These are phyloP conservation scores for Epinotia nisella DNA, from an alignment of 2,888 invertebrate species.

Conservation along the genomic window DNA sequence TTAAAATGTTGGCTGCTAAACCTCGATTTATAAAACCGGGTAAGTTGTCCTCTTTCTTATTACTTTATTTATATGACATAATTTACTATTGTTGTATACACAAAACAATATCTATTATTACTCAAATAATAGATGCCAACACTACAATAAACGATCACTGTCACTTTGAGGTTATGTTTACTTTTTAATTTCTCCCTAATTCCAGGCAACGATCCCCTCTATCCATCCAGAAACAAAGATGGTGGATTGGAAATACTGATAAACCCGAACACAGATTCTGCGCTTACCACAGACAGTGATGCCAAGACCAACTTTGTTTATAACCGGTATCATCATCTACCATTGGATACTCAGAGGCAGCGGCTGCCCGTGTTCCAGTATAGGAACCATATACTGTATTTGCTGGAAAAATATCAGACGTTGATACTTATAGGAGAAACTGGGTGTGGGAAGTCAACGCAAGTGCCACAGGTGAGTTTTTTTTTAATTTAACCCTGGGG, in stretches of 20 bases:
- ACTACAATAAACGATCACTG: neutral
- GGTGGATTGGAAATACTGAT: slow-evolving; percentile 71
- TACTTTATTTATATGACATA: neutral
- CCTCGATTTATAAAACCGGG: slow-evolving; percentile 74
- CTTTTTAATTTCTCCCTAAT: slow-evolving; percentile 46
- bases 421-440: slow-evolving; percentile 96
- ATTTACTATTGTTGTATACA: neutral
- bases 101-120: neutral
- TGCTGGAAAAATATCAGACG: slow-evolving; percentile 94
- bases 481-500: neutral
- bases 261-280: slow-evolving; percentile 71
- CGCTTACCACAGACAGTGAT: slow-evolving; percentile 83
- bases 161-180: slow-evolving; percentile 36
- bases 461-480: slow-evolving; percentile 93
- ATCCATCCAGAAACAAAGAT: slow-evolving; percentile 73
- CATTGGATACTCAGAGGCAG: slow-evolving; percentile 93
- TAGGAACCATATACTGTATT: slow-evolving; percentile 93
- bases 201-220: slow-evolving; percentile 62
- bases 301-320: slow-evolving; percentile 89
- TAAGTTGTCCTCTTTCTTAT: slow-evolving; percentile 51
- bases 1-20: slow-evolving; percentile 60
- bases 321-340: slow-evolving; percentile 93
- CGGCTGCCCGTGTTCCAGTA: slow-evolving; percentile 94
- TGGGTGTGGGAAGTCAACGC: slow-evolving; percentile 98
- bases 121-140: neutral